Evolutionary conservation across 2,797 vertebrate species (phyloP).

Genomic region (Podargus strigoides): DNA sequence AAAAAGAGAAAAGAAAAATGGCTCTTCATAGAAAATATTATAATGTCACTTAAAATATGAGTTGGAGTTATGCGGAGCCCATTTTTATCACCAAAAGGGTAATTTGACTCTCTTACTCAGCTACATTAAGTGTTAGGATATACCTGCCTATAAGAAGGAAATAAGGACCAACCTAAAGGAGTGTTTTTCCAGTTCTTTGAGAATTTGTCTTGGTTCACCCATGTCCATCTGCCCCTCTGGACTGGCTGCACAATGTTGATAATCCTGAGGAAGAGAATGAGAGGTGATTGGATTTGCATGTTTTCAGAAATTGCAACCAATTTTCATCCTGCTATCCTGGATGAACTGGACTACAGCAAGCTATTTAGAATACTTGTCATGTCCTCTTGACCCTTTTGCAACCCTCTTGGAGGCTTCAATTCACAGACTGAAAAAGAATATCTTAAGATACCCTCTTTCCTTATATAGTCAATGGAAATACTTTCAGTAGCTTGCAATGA

Average conservation of each 20-base stretch:
- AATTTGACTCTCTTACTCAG: neutral
- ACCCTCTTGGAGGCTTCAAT: neutral
- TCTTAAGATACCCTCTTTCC: neutral
- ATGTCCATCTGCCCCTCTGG: neutral
- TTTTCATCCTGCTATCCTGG: neutral
- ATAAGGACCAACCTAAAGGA: neutral
- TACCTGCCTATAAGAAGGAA: neutral
- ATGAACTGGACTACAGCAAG: neutral
- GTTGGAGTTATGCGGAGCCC: neutral
- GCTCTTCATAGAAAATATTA: neutral
- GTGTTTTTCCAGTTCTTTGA: neutral
- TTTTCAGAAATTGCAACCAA: neutral
- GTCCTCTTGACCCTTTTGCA: neutral
- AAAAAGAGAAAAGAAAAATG: neutral
- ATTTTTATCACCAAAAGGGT: neutral
- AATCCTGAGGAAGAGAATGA: neutral
- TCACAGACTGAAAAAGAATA: neutral
- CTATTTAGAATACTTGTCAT: neutral
- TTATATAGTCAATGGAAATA: neutral
- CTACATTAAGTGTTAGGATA: neutral
- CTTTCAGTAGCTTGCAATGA: neutral
- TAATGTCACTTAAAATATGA: neutral
- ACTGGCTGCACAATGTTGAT: neutral
- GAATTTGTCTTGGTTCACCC: neutral
- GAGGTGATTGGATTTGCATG: neutral